Percentiles rank a stretch among this genome's conserved stretches.
These are phyloP conservation scores for Harlomillsia oculata DNA, from an alignment of 1,140 invertebrate genomes.

Conservation along the genomic window DNA sequence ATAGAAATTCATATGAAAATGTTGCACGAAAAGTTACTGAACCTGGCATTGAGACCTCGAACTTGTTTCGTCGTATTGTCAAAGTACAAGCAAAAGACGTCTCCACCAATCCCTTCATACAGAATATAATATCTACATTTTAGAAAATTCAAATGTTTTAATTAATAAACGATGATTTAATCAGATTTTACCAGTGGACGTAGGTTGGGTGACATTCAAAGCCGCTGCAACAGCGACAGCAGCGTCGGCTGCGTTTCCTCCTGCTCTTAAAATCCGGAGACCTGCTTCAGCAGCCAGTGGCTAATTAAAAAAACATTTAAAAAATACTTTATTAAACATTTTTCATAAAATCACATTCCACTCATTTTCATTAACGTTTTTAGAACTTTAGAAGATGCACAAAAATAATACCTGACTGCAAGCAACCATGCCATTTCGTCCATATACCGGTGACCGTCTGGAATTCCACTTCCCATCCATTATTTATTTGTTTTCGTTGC, in stretches of 20 bases:
- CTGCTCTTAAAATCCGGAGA: conserved; percentile 38
- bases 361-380: neutral
- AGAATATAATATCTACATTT: too few species aligned
- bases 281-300: conserved; percentile 29
- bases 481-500: too few species aligned
- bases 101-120: conserved; percentile 40
- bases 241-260: conserved; percentile 46
- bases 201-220: conserved; percentile 42
- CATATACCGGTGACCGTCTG: conserved; percentile 21
- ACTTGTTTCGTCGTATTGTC: conserved; percentile 35
- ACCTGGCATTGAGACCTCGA: conserved; percentile 29
- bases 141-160: neutral
- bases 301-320: neutral
- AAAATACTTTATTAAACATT: neutral
- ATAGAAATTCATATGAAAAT: too few species aligned
- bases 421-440: conserved; percentile 23
- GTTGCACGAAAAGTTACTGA: too few species aligned
- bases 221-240: conserved; percentile 42
- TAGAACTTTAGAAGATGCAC: neutral
- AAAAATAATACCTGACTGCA: conserved; percentile 13
- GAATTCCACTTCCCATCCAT: conserved; percentile 13
- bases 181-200: conserved; percentile 37
- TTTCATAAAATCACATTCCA: neutral
- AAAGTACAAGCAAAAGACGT: conserved; percentile 42
- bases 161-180: neutral